Percentiles rank a stretch among this genome's conserved stretches.
These are phyloP conservation scores for Austrofundulus limnaeus DNA, from an alignment of 2,113 vertebrate genomes.

Conservation along the genomic window DNA sequence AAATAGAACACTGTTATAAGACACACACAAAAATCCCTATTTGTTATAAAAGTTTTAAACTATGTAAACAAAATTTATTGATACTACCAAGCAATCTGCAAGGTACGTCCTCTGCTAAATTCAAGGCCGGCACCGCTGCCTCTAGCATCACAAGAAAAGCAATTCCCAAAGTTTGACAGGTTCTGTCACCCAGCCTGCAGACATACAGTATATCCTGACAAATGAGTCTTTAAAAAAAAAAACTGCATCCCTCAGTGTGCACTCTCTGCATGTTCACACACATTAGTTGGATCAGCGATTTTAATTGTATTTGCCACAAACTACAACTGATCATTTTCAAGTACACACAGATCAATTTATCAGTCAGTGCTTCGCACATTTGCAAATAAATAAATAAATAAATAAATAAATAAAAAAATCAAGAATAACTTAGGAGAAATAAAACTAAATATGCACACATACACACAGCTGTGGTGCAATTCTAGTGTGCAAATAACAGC, in stretches of 20 bases:
- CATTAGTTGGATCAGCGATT: too few species aligned
- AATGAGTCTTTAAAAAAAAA: too few species aligned
- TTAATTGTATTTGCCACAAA: too few species aligned
- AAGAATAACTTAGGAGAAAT: not conserved
- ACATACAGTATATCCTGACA: too few species aligned
- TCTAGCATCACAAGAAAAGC: too few species aligned
- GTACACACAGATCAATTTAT: not conserved
- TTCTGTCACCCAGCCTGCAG: not conserved
- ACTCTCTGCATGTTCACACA: not conserved
- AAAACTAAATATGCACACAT: not conserved
- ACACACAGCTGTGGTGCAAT: slow-evolving; percentile 20
- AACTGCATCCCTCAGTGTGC: too few species aligned
- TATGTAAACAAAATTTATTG: not conserved
- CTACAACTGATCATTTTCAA: too few species aligned
- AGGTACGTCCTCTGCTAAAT: not conserved
- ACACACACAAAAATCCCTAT: not conserved
- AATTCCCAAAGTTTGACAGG: too few species aligned
- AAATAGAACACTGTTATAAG: not conserved
- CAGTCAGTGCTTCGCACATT: not conserved
- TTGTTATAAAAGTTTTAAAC: not conserved
- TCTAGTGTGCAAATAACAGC: slow-evolving; percentile 2
- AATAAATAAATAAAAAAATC: not conserved
- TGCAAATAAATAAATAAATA: not conserved
- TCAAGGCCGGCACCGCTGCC: not conserved
- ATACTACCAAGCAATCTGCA: not conserved